These are phyloP conservation scores for Malaclemys terrapin DNA, from an alignment of 2,113 vertebrate genomes.

Conservation along the genomic window DNA sequence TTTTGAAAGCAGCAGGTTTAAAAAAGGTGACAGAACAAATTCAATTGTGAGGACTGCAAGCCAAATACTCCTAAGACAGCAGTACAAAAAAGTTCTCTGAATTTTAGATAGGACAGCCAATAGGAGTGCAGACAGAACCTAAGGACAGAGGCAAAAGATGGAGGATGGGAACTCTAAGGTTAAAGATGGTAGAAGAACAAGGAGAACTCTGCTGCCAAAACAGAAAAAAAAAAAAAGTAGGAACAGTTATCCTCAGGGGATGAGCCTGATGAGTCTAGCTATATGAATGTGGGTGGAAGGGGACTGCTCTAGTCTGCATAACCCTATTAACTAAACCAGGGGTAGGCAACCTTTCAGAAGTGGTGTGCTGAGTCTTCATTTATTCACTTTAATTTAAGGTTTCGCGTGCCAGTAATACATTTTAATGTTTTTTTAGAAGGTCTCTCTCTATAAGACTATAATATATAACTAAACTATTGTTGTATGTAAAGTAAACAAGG, in stretches of 20 bases:
- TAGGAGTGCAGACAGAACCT: background rate
- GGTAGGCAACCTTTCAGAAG: too few relatives aligned
- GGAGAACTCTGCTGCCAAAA: background rate
- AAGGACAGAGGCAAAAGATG: background rate
- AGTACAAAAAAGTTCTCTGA: background rate
- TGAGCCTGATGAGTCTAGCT: background rate
- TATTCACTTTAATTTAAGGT: too few relatives aligned
- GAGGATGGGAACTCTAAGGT: rapidly evolving
- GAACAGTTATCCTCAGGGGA: background rate
- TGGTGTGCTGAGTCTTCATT: too few relatives aligned
- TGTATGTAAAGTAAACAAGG: too few relatives aligned
- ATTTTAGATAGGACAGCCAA: background rate
- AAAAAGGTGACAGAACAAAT: background rate
- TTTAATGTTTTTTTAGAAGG: too few relatives aligned
- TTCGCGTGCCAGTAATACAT: too few relatives aligned
- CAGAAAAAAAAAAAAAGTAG: background rate
- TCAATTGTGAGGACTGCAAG: background rate
- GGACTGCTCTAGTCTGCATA: background rate
- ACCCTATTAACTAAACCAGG: background rate
- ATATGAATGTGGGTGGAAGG: background rate
- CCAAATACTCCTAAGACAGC: background rate
- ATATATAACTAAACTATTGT: too few relatives aligned
- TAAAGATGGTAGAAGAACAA: background rate
- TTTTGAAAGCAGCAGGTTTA: background rate
- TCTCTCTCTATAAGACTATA: too few relatives aligned